These are phyloP conservation scores for Drosophila meridionalis DNA, from an alignment of 2,888 invertebrate species.

Conservation along the genomic window DNA sequence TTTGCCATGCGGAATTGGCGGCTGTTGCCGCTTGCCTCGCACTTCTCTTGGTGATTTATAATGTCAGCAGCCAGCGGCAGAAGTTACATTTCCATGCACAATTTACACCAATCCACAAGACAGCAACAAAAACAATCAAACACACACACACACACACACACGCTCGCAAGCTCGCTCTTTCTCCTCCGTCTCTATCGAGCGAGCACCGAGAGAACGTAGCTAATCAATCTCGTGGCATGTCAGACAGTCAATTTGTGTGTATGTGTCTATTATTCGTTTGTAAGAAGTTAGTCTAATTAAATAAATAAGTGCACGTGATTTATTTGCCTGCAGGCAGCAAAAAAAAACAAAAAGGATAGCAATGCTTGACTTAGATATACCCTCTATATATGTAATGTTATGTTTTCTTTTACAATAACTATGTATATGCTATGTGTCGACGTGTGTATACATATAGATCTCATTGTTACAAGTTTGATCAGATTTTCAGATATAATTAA, in stretches of 20 bases:
- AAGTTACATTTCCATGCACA: conserved; percentile 81
- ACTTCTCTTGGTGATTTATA: conserved; percentile 71
- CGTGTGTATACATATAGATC: too few relatives aligned
- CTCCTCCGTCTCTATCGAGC: neutral
- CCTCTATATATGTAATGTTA: neutral
- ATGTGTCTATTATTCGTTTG: conserved; percentile 77
- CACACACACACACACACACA: conserved; percentile 11
- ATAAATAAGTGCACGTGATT: conserved; percentile 81
- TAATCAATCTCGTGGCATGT: conserved; percentile 80
- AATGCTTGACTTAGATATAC: neutral
- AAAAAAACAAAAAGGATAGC: conserved; percentile 4
- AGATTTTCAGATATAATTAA: too few relatives aligned
- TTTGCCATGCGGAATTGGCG: conserved; percentile 65
- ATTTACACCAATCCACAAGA: conserved; percentile 75
- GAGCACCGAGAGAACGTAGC: conserved; percentile 64
- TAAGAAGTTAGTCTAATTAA: conserved; percentile 80
- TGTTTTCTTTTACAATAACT: neutral
- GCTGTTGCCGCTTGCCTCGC: conserved; percentile 34
- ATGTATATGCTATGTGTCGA: too few relatives aligned
- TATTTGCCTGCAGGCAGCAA: conserved; percentile 65
- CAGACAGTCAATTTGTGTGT: conserved; percentile 79
- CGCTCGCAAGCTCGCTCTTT: neutral
- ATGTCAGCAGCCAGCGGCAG: conserved; percentile 80
- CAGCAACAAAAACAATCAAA: conserved; percentile 52
- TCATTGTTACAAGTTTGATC: too few relatives aligned